Conservation (phyloP, 2,888 invertebrate genomes). For the Kuschelorhynchus macadamiae region DNA sequence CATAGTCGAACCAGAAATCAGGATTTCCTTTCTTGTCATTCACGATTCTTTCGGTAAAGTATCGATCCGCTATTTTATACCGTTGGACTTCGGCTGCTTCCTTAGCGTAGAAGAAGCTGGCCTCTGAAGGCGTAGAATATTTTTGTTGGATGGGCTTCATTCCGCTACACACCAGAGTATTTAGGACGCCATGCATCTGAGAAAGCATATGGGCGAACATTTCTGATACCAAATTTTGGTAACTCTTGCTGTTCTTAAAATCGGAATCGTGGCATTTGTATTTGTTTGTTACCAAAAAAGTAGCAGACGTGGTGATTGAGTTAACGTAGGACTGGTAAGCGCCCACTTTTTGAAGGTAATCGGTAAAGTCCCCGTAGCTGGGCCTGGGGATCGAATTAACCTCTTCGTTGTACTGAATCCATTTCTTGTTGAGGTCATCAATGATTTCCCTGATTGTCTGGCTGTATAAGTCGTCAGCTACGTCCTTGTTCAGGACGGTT, state of each 20-base stretch:
- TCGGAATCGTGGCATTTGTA: constrained; percentile 50
- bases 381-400: constrained; percentile 50
- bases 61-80: constrained; percentile 60
- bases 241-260: constrained; percentile 50
- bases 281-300: constrained; percentile 56
- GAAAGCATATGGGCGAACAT: constrained; percentile 61
- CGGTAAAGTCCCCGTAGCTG: constrained; percentile 53
- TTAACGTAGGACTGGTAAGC: constrained; percentile 59
- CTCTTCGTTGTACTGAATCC: constrained; percentile 55
- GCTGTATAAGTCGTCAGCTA: constrained; percentile 60
- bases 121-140: constrained; percentile 29
- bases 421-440: constrained; percentile 61
- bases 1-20: constrained; percentile 65
- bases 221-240: constrained; percentile 59
- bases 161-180: constrained; percentile 54
- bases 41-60: constrained; percentile 62
- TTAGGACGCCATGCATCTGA: constrained; percentile 61
- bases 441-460: constrained; percentile 60
- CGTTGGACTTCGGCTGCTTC: constrained; percentile 64
- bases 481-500: constrained; percentile 55
- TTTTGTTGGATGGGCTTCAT: constrained; percentile 45
- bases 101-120: constrained; percentile 60
- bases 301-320: constrained; percentile 58
- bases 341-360: constrained; percentile 55
- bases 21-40: constrained; percentile 57